Evolutionary conservation across 1,140 invertebrate genomes (phyloP), one percentile per base, ranked within the genome.

Genomic region (Drosophila pruinosa): DNA sequence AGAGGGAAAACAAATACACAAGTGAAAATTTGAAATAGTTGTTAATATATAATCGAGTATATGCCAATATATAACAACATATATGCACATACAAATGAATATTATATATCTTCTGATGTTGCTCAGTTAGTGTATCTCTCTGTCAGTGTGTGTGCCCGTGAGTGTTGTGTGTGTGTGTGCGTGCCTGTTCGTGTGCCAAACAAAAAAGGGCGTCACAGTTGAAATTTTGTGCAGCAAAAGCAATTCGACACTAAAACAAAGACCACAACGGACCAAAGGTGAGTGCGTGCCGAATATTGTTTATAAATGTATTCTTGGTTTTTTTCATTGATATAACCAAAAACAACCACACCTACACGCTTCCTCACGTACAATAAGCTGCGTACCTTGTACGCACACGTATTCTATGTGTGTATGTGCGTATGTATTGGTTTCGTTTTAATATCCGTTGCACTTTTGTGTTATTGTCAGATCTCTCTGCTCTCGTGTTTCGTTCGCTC

Each of bases 271-370:
- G 17, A 62, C 61, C 59, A 64, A 83, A 83, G 79, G 80, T 83
- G 47, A 86, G 81, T 85, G 67, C 72, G 77, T 83, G 76, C 76
- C 75, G 79, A 83, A 80, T 63, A 86, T 86, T 85, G 80, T 85
- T 80, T 76, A 72, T 76, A 56, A 36, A 63, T 50, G 59, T 48
- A 48, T n/a, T n/a, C n/a, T 62, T n/a, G 2, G 5, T 28, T 45
- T 39, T 31, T 10, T 43, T 3, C 7, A 21, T 19, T 15, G n/a
- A n/a, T n/a, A 31, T 19, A 54, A 19, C 19, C 10, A 17, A 39
- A 56, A 56, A 41, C 22, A 48, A 58, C 22, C 54, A 67, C 61
- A 53, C 57, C 57, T 39, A 61, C 5, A 47, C 52, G n/a, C n/a
- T n/a, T n/a, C n/a, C n/a, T n/a, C n/a, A 24, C 22, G 15, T 43